These are phyloP conservation scores for Hirundo rustica DNA, from an alignment of 2,797 vertebrate species.

Conservation along the genomic window DNA sequence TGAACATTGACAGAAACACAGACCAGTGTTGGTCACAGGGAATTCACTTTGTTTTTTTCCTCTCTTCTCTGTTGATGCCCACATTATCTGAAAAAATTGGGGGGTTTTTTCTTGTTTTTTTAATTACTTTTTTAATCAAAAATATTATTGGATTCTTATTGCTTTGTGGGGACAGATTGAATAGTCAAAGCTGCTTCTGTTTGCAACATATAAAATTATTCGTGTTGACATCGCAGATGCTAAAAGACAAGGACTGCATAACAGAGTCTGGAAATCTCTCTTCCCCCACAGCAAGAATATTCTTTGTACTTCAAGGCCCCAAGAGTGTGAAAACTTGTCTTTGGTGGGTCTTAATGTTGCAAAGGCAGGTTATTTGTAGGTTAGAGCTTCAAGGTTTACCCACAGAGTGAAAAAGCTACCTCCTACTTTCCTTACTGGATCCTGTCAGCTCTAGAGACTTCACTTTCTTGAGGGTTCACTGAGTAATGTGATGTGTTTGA, in stretches of 20 bases:
- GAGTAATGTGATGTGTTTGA: not conserved
- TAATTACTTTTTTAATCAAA: not conserved
- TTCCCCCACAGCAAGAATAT: not conserved
- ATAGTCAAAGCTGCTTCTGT: not conserved
- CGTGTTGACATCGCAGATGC: not conserved
- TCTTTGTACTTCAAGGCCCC: not conserved
- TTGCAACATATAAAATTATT: not conserved
- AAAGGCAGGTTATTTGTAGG: not conserved
- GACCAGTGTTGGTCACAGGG: not conserved
- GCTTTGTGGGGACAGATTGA: not conserved
- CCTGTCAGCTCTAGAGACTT: not conserved
- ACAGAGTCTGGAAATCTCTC: not conserved
- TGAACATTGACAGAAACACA: not conserved
- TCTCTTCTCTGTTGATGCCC: not conserved
- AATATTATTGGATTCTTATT: not conserved
- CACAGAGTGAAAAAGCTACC: not conserved
- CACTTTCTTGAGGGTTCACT: not conserved
- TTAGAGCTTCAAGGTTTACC: not conserved
- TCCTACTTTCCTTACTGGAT: not conserved
- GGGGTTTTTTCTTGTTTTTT: rapidly evolving
- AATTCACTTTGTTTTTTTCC: not conserved
- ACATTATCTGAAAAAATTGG: not conserved
- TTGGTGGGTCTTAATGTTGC: not conserved
- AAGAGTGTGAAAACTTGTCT: not conserved
- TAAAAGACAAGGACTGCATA: not conserved